Evolutionary conservation across 2,797 vertebrate species (phyloP).

Genomic region (Morus bassanus): DNA sequence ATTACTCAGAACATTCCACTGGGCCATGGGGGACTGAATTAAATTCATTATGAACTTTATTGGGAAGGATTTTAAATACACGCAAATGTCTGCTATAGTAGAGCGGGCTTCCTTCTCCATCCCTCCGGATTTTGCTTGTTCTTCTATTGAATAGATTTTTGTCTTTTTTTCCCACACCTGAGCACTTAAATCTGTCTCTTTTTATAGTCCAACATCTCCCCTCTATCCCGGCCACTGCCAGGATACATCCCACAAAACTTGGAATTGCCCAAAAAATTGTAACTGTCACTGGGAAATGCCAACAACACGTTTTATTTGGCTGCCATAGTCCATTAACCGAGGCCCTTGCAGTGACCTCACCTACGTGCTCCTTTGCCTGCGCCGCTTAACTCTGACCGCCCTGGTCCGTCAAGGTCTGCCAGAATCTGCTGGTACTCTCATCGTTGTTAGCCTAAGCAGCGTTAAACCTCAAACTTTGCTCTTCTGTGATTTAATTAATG

Average conservation of each 20-base stretch:
- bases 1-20: constrained; percentile 46
- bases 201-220: not conserved
- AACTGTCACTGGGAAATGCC: not conserved
- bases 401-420: not conserved
- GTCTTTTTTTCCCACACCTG: not conserved
- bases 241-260: not conserved
- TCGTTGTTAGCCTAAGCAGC: not conserved
- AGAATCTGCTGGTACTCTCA: not conserved
- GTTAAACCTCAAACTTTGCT: not conserved
- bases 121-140: not conserved
- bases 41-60: constrained; percentile 64
- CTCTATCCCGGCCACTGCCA: not conserved
- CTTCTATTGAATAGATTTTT: not conserved
- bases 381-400: not conserved
- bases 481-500: constrained; percentile 41
- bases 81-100: not conserved
- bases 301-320: not conserved
- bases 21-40: constrained; percentile 42
- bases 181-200: not conserved
- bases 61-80: constrained; percentile 47
- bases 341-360: not conserved
- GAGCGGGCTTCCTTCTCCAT: not conserved
- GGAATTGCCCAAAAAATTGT: not conserved
- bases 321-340: not conserved
- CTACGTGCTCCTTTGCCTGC: not conserved